Evolutionary conservation across 2,113 vertebrate species (phyloP).

Genomic region (Castor canadensis): DNA sequence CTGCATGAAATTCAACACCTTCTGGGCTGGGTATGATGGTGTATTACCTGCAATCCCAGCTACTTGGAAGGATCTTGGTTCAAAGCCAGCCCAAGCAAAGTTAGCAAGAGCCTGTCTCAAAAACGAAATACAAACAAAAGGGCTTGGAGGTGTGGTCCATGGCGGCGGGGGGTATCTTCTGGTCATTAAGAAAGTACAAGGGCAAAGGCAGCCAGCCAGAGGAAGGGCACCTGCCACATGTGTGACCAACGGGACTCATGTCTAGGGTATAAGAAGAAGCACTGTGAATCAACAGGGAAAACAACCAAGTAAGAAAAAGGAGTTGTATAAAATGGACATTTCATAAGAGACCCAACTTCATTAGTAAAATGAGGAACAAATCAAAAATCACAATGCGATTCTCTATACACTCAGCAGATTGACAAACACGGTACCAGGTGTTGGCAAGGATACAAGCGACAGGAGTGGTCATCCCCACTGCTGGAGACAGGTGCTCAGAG

Average conservation of each 20-base stretch:
- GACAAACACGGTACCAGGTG: not conserved
- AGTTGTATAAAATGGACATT: not conserved
- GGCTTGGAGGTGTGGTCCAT: no score
- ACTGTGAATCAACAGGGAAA: not conserved
- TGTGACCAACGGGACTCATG: not conserved
- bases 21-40: no score
- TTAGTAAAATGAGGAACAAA: not conserved
- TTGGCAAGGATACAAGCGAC: not conserved
- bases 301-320: not conserved
- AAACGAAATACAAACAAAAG: no score
- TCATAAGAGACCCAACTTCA: not conserved
- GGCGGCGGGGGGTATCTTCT: no score
- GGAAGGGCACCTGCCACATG: not conserved
- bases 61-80: no score
- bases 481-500: accelerated
- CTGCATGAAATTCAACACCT: not conserved
- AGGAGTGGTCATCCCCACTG: not conserved
- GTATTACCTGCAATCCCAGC: no score
- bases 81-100: no score
- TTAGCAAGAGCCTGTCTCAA: no score
- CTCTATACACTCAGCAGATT: not conserved
- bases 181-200: not conserved
- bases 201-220: no score
- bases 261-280: not conserved
- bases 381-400: not conserved